phyloP scores from a whole-genome alignment of 2,113 vertebrate genomes.

The Pteronura brasiliensis region DNA sequence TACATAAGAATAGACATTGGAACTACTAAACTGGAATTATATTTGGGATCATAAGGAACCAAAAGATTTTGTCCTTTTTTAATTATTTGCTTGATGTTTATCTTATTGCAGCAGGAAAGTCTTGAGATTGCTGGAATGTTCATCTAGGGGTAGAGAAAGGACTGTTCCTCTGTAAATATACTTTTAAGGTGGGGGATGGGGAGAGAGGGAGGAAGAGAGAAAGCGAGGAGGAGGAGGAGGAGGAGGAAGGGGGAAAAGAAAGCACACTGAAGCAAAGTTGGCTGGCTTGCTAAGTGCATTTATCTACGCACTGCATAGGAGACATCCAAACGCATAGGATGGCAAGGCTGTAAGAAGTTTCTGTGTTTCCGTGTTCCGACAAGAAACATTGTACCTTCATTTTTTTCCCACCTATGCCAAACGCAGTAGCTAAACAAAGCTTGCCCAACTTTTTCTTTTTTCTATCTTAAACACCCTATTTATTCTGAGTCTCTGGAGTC shows the following conservation, averaged over 20 bases:
- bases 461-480: not conserved
- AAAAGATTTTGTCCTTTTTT: not conserved
- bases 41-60: not conserved
- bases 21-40: not conserved
- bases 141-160: no score
- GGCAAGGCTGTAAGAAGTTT: not conserved
- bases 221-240: not conserved
- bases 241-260: not conserved
- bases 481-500: conserved; percentile 2
- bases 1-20: not conserved
- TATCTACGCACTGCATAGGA: not conserved
- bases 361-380: not conserved
- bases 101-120: not conserved
- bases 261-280: not conserved
- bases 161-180: not conserved
- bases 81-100: not conserved
- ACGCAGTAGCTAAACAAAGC: not conserved
- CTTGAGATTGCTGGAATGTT: not conserved
- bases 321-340: not conserved
- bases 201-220: not conserved
- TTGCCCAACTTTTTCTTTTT: not conserved
- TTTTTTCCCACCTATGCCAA: not conserved
- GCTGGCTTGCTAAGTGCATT: not conserved
- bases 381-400: not conserved
- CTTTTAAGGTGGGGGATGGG: not conserved